Evolutionary conservation across 2,797 vertebrate genomes (phyloP).

Genomic region (Gymnodraco acuticeps): DNA sequence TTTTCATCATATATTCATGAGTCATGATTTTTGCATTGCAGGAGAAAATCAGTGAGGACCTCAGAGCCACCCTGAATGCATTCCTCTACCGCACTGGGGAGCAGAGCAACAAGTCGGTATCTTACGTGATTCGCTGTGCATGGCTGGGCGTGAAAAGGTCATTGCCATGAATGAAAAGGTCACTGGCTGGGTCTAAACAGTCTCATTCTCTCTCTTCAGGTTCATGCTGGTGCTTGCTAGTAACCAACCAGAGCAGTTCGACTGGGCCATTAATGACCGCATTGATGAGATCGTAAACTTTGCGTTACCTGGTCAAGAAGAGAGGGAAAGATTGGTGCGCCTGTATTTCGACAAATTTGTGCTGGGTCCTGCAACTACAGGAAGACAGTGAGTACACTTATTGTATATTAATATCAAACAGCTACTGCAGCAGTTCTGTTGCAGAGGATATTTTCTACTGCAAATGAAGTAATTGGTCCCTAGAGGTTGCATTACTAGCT

Average conservation of each 20-base stretch:
- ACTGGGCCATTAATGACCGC: slow-evolving; percentile 92
- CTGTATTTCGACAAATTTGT: slow-evolving; percentile 91
- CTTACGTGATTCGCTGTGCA: slow-evolving; percentile 43
- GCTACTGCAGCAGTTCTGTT: slow-evolving; percentile 16
- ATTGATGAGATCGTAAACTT: slow-evolving; percentile 92
- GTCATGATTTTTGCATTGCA: slow-evolving; percentile 70
- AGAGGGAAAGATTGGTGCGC: slow-evolving; percentile 88
- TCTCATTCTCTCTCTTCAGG: slow-evolving; percentile 66
- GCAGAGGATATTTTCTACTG: slow-evolving; percentile 43
- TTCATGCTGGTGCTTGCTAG: slow-evolving; percentile 94
- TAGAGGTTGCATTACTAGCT: slow-evolving; percentile 41
- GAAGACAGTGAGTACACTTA: slow-evolving; percentile 88
- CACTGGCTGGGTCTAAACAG: slow-evolving; percentile 26
- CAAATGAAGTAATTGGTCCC: slow-evolving; percentile 45
- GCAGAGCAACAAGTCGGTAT: slow-evolving; percentile 91
- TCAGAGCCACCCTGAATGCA: slow-evolving; percentile 90
- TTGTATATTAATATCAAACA: slow-evolving; percentile 26
- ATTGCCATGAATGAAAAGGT: slow-evolving; percentile 53
- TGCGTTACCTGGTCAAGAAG: slow-evolving; percentile 82
- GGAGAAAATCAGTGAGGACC: slow-evolving; percentile 93
- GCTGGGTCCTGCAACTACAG: slow-evolving; percentile 89
- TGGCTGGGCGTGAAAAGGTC: slow-evolving; percentile 51
- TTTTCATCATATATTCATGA: slow-evolving; percentile 63
- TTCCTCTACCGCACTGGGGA: slow-evolving; percentile 91
- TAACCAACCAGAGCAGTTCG: slow-evolving; percentile 93